Evolutionary conservation across 2,888 invertebrate genomes (phyloP).

Genomic region (Operophtera brumata): DNA sequence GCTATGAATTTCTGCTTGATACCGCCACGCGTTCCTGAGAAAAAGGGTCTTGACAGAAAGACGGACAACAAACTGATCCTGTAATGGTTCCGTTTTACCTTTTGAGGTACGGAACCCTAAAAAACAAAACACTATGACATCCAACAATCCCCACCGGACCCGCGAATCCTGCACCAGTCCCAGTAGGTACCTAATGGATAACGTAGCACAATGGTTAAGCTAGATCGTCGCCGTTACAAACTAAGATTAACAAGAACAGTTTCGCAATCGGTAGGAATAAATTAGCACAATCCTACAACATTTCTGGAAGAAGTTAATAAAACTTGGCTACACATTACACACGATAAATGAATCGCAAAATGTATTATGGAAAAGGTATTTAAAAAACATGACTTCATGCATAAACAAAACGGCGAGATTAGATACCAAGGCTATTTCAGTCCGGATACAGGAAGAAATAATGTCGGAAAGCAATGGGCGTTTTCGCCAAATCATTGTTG

Average conservation of each 20-base stretch:
- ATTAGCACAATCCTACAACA: slow-evolving; percentile 4
- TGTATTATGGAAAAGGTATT: slow-evolving; percentile 16
- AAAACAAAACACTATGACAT: too few relatives aligned
- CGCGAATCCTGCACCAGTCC: too few relatives aligned
- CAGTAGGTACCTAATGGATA: too few relatives aligned
- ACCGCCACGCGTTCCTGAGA: too few relatives aligned
- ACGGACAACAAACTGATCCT: too few relatives aligned
- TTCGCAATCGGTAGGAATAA: not conserved
- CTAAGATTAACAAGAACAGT: not conserved
- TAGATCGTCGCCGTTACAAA: too few relatives aligned
- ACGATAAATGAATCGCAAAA: slow-evolving; percentile 3
- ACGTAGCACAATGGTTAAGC: too few relatives aligned
- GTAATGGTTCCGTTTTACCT: too few relatives aligned
- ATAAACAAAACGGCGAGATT: slow-evolving; percentile 22
- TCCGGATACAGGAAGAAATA: slow-evolving; percentile 21
- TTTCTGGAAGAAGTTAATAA: slow-evolving; percentile 11
- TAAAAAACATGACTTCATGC: slow-evolving; percentile 27
- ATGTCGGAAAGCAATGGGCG: not conserved
- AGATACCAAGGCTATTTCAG: slow-evolving; percentile 24
- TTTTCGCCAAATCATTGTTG: slow-evolving; percentile 5
- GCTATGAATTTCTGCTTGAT: too few relatives aligned
- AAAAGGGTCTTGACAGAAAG: too few relatives aligned
- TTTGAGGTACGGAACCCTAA: too few relatives aligned
- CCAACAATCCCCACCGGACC: too few relatives aligned
- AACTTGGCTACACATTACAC: not conserved